Base-by-base conservation (phyloP, 2,113 vertebrate genomes). In the Calyptomena viridis region DNA sequence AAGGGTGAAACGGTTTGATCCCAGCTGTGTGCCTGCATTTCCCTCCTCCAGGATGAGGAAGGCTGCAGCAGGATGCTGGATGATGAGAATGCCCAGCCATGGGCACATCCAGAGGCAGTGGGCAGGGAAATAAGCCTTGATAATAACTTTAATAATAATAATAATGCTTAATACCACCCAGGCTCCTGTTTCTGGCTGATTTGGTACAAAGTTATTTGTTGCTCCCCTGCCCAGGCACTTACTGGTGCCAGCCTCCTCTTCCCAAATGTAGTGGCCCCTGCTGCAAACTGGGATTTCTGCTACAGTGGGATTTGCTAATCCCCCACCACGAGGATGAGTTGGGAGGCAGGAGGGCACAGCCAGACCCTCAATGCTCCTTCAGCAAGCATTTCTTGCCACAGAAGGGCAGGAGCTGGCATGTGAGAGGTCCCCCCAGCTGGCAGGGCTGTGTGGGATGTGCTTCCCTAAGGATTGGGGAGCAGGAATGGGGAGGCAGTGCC, bases 261-360 rank as follows among this genome's bases (percentile, higher is more conserved):
- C 73, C 79, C 52, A 55, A 4, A 49, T 1, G 14, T 1, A 33
- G 55, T 23, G 53, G 47, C 14, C 71, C 28, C 59, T 44, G 64
- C 58, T 30, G 47, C 35, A 37, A 66, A 93, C 52, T 31, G 58
- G 82, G 59, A 67, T 14, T 25, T 20, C 21, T 19, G 9, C 35
- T 2, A 9, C 68, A 67, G 76, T 2, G 30, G 27, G 52, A 31
- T 39, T 44, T 52, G 71, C 58, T 53, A 66, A 53, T 58, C 37
- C 56, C 52, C 50, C 7, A 25, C 47, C 3, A 2, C 28, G 1
- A 0, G 76, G 62, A 44, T 0, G 6, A 63, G 44, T 7, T 1
- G 1, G 27, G 73, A 28, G 50, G 77, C 12, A 1, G 23, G 14
- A 21, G 21, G 59, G 23, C 35, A 60, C 27, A 28, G 37, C 8